Evolutionary conservation across 2,797 vertebrate species (phyloP).

Genomic region (Gorsachius magnificus): DNA sequence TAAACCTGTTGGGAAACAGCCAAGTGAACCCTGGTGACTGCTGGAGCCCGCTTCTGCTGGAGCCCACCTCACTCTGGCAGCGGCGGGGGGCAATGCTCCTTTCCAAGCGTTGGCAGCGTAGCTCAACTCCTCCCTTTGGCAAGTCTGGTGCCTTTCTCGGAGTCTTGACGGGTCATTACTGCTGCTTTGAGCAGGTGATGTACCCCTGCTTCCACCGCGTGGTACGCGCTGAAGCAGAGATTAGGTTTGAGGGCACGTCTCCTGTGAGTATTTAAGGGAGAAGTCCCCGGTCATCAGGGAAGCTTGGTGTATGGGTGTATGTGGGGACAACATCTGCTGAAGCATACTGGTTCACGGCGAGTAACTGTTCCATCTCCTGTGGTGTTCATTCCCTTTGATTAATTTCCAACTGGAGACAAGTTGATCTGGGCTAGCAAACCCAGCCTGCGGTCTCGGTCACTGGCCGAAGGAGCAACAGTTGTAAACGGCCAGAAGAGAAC

Average conservation of each 20-base stretch:
- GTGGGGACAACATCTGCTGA: accelerated
- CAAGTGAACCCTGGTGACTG: neutral
- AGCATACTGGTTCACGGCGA: neutral
- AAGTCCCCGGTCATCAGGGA: neutral
- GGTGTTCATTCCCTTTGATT: neutral
- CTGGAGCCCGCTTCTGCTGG: neutral
- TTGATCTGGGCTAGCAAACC: neutral
- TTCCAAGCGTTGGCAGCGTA: neutral
- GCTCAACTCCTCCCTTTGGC: neutral
- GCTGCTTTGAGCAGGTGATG: neutral
- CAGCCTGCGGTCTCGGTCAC: neutral
- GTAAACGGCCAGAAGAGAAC: neutral
- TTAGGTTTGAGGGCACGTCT: neutral
- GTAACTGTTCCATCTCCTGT: neutral
- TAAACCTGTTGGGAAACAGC: neutral
- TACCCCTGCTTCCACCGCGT: neutral
- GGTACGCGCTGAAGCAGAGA: neutral
- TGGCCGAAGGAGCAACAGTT: neutral
- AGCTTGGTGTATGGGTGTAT: neutral
- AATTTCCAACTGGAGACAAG: neutral
- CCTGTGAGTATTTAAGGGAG: neutral
- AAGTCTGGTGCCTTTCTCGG: neutral
- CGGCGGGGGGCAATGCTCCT: neutral
- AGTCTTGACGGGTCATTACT: neutral
- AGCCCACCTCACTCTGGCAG: neutral